A percentile compares a stretch with the other conserved stretches of the same genome.
Evolutionary conservation across 2,113 vertebrate genomes (phyloP).

Genomic region (Australoheros scitulus): DNA sequence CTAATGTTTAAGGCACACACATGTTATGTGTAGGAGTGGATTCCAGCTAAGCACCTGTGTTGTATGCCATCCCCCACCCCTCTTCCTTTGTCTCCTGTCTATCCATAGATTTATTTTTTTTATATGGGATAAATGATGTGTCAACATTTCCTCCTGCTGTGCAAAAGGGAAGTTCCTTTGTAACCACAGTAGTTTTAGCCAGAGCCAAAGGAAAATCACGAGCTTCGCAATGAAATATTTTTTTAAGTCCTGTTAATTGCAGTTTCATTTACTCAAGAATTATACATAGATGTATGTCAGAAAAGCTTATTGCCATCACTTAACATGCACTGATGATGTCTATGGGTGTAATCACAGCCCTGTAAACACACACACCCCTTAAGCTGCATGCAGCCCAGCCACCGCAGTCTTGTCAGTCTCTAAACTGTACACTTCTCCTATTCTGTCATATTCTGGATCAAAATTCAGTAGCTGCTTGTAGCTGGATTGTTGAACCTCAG

Average conservation of each 20-base stretch:
- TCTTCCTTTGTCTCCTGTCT: background rate
- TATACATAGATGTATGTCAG: rapidly evolving
- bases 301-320: background rate
- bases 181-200: background rate
- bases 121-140: background rate
- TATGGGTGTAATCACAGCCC: background rate
- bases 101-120: background rate
- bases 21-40: background rate
- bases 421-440: background rate
- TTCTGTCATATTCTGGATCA: too few species aligned
- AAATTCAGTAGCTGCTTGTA: too few species aligned
- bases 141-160: background rate
- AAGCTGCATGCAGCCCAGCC: background rate
- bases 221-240: background rate
- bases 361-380: background rate
- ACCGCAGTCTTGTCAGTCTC: background rate
- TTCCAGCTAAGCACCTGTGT: background rate
- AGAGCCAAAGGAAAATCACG: background rate
- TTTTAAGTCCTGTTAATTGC: background rate
- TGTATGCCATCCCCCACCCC: background rate
- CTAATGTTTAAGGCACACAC: background rate
- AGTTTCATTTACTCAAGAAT: background rate
- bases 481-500: too few species aligned
- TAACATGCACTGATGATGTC: rapidly evolving
- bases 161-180: background rate